These are phyloP conservation scores for Rhagoletis pomonella DNA, from an alignment of 1,140 invertebrate species.

Conservation along the genomic window DNA sequence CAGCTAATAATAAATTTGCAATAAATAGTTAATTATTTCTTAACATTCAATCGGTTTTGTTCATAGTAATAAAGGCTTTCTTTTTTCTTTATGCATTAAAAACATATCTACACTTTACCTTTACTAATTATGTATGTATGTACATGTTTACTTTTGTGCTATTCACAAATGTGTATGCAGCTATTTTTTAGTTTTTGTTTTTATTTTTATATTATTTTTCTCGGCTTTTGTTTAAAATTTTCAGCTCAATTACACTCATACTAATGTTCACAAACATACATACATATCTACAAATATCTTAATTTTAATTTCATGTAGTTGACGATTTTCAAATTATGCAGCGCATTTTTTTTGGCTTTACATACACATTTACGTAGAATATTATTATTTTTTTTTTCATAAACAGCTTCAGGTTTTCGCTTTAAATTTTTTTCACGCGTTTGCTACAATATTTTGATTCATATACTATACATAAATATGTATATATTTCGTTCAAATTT, in stretches of 20 bases:
- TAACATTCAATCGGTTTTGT: not conserved
- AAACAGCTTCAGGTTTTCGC: too few relatives aligned
- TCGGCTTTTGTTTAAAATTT: slow-evolving; percentile 59
- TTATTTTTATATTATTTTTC: slow-evolving; percentile 35
- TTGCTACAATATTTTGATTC: not conserved
- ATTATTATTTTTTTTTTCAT: not conserved
- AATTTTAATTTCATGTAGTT: too few relatives aligned
- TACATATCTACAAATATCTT: not conserved
- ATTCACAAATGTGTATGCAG: not conserved
- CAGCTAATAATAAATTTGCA: not conserved
- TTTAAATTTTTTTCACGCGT: too few relatives aligned
- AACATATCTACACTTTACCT: not conserved
- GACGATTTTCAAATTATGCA: not conserved
- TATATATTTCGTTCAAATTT: not conserved
- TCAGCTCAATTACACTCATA: slow-evolving; percentile 53
- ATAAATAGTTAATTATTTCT: slow-evolving; percentile 57
- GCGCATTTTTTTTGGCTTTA: not conserved
- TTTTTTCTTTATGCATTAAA: too few relatives aligned
- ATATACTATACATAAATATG: too few relatives aligned
- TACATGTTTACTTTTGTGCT: not conserved
- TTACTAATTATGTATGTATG: not conserved
- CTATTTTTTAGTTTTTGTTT: not conserved
- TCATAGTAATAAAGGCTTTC: too few relatives aligned
- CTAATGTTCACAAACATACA: slow-evolving; percentile 9
- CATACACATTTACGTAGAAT: not conserved